Evolutionary conservation across 2,888 invertebrate species (phyloP).

Genomic region (Belgica antarctica): DNA sequence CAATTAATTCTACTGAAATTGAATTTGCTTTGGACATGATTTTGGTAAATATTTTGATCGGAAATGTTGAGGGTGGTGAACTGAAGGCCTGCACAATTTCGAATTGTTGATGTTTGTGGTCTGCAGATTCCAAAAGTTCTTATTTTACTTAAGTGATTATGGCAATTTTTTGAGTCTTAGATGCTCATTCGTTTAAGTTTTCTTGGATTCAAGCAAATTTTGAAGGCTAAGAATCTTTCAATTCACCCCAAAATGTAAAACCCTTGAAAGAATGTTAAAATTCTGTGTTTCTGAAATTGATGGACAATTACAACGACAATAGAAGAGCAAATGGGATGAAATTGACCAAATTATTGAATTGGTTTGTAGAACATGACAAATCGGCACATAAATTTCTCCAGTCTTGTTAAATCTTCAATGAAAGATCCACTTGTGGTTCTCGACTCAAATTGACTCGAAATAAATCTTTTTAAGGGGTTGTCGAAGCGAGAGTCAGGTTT

Average conservation of each 20-base stretch:
- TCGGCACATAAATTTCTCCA: conserved; percentile 27
- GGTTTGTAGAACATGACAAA: conserved; percentile 25
- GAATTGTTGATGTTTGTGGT: no score
- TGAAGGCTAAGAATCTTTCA: no score
- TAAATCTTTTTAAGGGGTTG: not conserved
- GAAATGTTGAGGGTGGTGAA: not conserved
- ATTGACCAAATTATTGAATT: conserved; percentile 29
- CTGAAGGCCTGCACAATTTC: no score
- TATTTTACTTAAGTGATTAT: no score
- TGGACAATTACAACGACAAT: conserved; percentile 35
- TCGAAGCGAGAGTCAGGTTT: conserved; percentile 1
- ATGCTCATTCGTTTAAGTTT: no score
- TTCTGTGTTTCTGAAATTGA: conserved; percentile 25
- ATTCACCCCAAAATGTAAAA: no score
- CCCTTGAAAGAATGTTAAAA: not conserved
- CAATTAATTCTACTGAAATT: conserved; percentile 16
- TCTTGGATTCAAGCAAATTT: no score
- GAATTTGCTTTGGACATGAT: not conserved
- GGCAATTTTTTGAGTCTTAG: no score
- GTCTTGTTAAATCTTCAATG: conserved; percentile 1
- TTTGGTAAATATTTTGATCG: conserved; percentile 20
- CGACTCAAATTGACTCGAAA: not conserved
- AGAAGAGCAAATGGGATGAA: conserved; percentile 12
- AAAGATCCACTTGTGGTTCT: conserved; percentile 20
- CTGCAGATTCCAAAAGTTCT: no score